Evolutionary conservation across 2,113 vertebrate species (phyloP).

Genomic region (Anarrhichthys ocellatus): DNA sequence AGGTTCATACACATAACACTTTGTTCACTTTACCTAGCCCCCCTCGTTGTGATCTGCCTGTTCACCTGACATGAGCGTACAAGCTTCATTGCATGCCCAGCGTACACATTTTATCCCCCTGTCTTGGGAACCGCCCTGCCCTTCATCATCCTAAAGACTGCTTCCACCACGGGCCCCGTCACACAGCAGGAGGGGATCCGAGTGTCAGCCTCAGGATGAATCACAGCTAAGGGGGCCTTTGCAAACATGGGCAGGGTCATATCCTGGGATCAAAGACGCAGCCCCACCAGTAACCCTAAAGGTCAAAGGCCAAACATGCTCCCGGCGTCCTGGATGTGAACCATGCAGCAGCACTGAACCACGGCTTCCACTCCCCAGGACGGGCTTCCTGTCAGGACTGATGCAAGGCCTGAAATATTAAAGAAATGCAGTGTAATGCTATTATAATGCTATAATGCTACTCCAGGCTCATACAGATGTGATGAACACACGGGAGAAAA

Average conservation of each 20-base stretch:
- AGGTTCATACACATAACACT: background rate
- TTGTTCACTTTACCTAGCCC: constrained; percentile 21
- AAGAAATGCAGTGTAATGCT: constrained; percentile 51
- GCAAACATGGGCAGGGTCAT: constrained; percentile 20
- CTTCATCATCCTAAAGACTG: constrained; percentile 11
- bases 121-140: background rate
- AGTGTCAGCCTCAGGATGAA: constrained; percentile 43
- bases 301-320: constrained; percentile 34
- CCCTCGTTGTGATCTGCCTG: background rate
- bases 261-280: constrained; percentile 27
- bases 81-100: constrained; percentile 17
- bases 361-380: constrained; percentile 1
- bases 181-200: constrained; percentile 40
- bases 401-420: constrained; percentile 70
- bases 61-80: constrained; percentile 2
- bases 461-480: constrained; percentile 1
- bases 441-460: background rate
- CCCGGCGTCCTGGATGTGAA: constrained; percentile 15
- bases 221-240: constrained; percentile 33
- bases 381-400: constrained; percentile 45
- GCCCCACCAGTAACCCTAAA: constrained; percentile 24
- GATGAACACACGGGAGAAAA: constrained; percentile 28
- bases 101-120: constrained; percentile 18
- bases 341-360: background rate
- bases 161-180: constrained; percentile 21